A percentile compares a stretch with the other conserved stretches of the same genome.
Evolutionary conservation across 2,113 vertebrate species (phyloP).

Genomic region (Sander lucioperca): DNA sequence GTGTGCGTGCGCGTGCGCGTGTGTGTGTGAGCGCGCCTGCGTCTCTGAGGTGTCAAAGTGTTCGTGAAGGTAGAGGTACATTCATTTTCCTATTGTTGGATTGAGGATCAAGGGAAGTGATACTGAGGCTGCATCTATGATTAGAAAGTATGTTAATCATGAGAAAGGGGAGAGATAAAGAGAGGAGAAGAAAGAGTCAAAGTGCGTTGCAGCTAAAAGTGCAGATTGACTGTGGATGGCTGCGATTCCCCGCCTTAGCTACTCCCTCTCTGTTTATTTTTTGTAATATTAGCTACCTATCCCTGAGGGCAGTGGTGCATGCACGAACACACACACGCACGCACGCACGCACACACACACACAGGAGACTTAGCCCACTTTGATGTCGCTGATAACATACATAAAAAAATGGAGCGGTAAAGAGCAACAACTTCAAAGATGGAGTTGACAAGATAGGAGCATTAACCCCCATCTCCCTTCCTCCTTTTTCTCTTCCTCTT

Average conservation of each 20-base stretch:
- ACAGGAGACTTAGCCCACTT: conserved; percentile 72
- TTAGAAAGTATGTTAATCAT: conserved; percentile 66
- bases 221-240: conserved; percentile 44
- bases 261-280: conserved; percentile 54
- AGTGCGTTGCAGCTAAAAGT: conserved; percentile 10
- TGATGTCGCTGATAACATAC: conserved; percentile 82
- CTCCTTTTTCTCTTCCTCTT: conserved; percentile 42
- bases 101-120: conserved; percentile 33
- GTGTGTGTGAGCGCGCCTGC: background rate
- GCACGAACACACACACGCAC: conserved; percentile 5
- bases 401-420: conserved; percentile 61
- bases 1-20: background rate
- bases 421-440: conserved; percentile 84
- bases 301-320: conserved; percentile 56
- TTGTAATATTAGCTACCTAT: conserved; percentile 68
- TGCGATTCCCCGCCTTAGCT: conserved; percentile 4
- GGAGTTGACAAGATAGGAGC: conserved; percentile 81
- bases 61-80: conserved; percentile 37
- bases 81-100: conserved; percentile 42
- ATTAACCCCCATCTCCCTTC: conserved; percentile 73
- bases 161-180: conserved; percentile 26
- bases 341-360: conserved; percentile 1
- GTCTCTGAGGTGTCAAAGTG: conserved; percentile 20
- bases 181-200: conserved; percentile 42
- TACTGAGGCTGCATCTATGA: conserved; percentile 38